Percentiles rank a stretch among this genome's conserved stretches.
Evolutionary conservation across 2,888 invertebrate species (phyloP).

Genomic region (Lottia scabra): DNA sequence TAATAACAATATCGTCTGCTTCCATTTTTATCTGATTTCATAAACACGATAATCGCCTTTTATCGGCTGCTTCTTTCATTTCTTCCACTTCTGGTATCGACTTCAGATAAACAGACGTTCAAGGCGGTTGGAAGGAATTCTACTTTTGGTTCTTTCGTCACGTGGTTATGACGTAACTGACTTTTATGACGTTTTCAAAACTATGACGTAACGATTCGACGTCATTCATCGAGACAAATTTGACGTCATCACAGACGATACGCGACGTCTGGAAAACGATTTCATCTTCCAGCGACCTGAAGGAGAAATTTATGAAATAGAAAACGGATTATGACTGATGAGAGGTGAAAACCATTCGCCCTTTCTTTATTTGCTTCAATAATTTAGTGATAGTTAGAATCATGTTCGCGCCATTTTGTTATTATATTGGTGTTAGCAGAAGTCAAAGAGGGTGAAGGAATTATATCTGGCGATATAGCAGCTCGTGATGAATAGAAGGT

Average conservation of each 20-base stretch:
- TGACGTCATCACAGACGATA: too few species aligned
- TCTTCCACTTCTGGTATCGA: neutral
- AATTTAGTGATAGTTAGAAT: neutral
- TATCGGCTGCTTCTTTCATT: slow-evolving; percentile 2
- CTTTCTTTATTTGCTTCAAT: slow-evolving; percentile 5
- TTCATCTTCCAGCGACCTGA: too few species aligned
- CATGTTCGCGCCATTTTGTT: slow-evolving; percentile 4
- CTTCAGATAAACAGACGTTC: too few species aligned
- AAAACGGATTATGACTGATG: too few species aligned
- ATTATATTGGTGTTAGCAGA: slow-evolving; percentile 3
- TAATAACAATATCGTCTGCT: neutral
- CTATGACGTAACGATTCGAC: too few species aligned
- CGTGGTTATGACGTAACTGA: too few species aligned
- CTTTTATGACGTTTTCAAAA: too few species aligned
- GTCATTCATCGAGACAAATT: too few species aligned
- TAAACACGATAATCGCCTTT: slow-evolving; percentile 1
- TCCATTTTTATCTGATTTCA: slow-evolving; percentile 2
- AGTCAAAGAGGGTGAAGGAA: neutral
- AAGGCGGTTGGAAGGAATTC: too few species aligned
- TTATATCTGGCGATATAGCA: neutral
- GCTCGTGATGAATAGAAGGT: neutral
- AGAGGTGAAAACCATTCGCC: neutral
- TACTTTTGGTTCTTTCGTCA: too few species aligned
- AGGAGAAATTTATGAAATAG: too few species aligned
- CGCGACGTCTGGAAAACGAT: too few species aligned